These are phyloP conservation scores for Acanthis flammea DNA, from an alignment of 2,797 vertebrate genomes.

Conservation along the genomic window DNA sequence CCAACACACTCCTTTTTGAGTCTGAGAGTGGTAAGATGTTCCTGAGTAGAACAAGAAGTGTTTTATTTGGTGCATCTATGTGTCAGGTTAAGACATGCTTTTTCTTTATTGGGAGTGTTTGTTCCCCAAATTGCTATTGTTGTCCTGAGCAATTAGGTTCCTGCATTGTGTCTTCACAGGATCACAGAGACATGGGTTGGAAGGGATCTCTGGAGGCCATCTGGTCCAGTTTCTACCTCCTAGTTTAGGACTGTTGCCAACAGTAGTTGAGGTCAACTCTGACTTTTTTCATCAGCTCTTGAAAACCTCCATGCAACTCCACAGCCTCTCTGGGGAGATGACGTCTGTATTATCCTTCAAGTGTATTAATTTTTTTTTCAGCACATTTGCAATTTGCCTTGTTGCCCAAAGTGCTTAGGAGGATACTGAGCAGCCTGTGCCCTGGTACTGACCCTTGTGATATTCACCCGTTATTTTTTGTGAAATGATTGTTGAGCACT, in stretches of 20 bases:
- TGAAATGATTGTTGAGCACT: not conserved
- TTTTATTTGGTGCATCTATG: not conserved
- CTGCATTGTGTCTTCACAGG: not conserved
- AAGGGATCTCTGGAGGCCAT: not conserved
- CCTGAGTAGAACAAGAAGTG: not conserved
- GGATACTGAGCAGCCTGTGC: not conserved
- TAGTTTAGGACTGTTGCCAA: not conserved
- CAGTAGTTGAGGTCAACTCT: not conserved
- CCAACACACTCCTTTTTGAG: not conserved
- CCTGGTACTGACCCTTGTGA: not conserved
- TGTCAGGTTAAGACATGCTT: not conserved
- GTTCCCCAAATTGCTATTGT: not conserved
- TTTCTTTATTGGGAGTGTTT: not conserved
- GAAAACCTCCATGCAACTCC: not conserved
- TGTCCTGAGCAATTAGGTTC: not conserved
- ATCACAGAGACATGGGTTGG: not conserved
- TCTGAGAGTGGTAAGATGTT: not conserved
- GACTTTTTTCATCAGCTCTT: not conserved
- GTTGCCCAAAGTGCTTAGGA: not conserved
- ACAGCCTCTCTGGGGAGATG: not conserved
- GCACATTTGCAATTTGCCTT: not conserved
- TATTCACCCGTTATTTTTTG: not conserved
- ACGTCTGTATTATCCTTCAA: not conserved
- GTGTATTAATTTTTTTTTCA: not conserved
- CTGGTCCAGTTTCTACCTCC: not conserved